These are phyloP conservation scores for Liasis olivaceus DNA, from an alignment of 2,797 vertebrate genomes.

Conservation along the genomic window DNA sequence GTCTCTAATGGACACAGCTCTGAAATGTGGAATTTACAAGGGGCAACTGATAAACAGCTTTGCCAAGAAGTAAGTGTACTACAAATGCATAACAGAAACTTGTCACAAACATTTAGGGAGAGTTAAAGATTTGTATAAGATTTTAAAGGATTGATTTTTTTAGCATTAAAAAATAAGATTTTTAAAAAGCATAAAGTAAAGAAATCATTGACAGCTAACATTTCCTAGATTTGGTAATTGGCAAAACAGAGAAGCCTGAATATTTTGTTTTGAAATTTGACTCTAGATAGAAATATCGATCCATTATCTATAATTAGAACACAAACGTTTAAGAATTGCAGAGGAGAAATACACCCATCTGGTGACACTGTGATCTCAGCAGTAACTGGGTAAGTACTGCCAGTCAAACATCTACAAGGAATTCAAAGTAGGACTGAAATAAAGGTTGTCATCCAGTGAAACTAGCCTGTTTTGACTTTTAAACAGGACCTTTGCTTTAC, in stretches of 20 bases:
- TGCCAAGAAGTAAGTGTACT: background rate
- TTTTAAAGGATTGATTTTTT: background rate
- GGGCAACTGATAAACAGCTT: background rate
- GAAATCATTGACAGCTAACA: background rate
- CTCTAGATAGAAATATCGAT: background rate
- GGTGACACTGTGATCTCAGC: background rate
- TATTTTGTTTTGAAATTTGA: background rate
- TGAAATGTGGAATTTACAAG: background rate
- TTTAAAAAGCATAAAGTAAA: background rate
- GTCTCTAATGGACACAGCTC: background rate
- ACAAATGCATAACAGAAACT: background rate
- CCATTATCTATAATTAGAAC: background rate
- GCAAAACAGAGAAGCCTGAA: background rate
- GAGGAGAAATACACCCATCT: background rate
- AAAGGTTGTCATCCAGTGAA: background rate
- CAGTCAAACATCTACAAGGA: background rate
- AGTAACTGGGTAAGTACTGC: background rate
- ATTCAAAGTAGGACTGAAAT: background rate
- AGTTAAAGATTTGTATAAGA: background rate
- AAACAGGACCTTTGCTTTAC: background rate
- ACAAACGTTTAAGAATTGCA: background rate
- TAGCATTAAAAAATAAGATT: background rate
- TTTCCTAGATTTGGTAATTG: background rate
- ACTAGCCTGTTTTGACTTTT: background rate
- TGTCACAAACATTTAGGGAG: background rate